These are phyloP conservation scores for Epinephelus cyanopodus DNA, from an alignment of 2,113 vertebrate species.

Conservation along the genomic window DNA sequence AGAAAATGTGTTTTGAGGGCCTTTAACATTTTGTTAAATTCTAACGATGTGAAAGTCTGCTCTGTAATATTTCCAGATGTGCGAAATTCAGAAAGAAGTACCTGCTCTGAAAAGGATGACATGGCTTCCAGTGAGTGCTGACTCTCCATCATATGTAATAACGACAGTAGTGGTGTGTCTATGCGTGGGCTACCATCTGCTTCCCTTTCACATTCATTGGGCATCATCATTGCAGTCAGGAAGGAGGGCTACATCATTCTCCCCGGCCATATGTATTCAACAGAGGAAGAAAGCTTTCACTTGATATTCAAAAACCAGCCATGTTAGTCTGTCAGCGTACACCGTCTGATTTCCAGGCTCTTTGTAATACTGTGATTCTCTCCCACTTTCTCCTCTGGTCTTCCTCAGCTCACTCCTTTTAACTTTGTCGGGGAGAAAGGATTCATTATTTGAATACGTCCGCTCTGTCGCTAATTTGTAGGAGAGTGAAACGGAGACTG, in stretches of 20 bases:
- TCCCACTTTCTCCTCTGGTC: conserved; percentile 56
- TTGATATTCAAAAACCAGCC: conserved; percentile 70
- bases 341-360: conserved; percentile 53
- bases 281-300: conserved; percentile 60
- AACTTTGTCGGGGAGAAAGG: conserved; percentile 66
- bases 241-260: conserved; percentile 48
- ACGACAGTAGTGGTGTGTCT: conserved; percentile 38
- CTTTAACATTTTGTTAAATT: background rate
- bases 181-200: conserved; percentile 61
- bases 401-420: conserved; percentile 61
- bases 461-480: conserved; percentile 72
- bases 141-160: conserved; percentile 49
- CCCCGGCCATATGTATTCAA: conserved; percentile 68
- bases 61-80: conserved; percentile 7
- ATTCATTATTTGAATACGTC: conserved; percentile 75
- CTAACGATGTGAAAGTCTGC: background rate
- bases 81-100: conserved; percentile 3
- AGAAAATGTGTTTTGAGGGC: background rate
- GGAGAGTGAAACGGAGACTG: conserved; percentile 65
- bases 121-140: conserved; percentile 21
- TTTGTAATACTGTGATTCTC: conserved; percentile 64
- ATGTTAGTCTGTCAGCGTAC: conserved; percentile 57
- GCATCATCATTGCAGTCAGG: conserved; percentile 62
- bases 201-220: conserved; percentile 62
- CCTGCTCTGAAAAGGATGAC: conserved; percentile 19